Base-by-base conservation (phyloP, 2,113 vertebrate genomes). In the Salvelinus fontinalis region DNA sequence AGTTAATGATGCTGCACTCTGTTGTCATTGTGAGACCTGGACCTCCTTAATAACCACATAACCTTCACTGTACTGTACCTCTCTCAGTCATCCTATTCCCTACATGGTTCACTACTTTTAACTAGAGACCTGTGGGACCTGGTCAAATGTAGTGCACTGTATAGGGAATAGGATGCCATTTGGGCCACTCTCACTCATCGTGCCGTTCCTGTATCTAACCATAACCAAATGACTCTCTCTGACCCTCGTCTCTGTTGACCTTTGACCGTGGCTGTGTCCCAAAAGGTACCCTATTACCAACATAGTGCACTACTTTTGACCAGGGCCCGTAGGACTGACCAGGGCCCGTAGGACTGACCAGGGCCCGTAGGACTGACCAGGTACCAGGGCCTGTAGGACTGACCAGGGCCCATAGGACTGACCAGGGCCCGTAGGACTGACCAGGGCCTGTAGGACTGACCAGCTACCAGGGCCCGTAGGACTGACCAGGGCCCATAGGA, bases 121-220 rank as follows among this genome's bases (percentile, higher is more conserved):
- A 31, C 65, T 27, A 67, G 64, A 29, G 26, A 14, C 64, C 64
- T 27, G 11, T 14, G 1, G 13, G 1, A 14, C 65, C 27, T 22
- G 12, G 51, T 5, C 39, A 44, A 18, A 54, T 18, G 51, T 54
- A 16, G 51, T 16, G 4, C 51, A 54, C 14, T 18, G 4, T 54
- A 18, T 54, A 54, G 14, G 51, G 39, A 44, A 11, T 44, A 44
- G 51, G 51, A 1, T 54, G 12, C 49, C 13, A 1, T 51, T 51
- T 13, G 49, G 3, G 14, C 16, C 14, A 27, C 24, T 2, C n/a
- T 4, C 18, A 57, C 8, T 11, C 27, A 8, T 59, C 44, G 39
- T 79, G 22, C 66, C 69, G 31, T 3, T 59, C 48, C 16, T 20
- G 49, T 76, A 51, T 48, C 70, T 75, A 20, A 69, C 22, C 8